Conservation (phyloP, 2,888 invertebrate genomes). For the Rhaphigaster nebulosa region DNA sequence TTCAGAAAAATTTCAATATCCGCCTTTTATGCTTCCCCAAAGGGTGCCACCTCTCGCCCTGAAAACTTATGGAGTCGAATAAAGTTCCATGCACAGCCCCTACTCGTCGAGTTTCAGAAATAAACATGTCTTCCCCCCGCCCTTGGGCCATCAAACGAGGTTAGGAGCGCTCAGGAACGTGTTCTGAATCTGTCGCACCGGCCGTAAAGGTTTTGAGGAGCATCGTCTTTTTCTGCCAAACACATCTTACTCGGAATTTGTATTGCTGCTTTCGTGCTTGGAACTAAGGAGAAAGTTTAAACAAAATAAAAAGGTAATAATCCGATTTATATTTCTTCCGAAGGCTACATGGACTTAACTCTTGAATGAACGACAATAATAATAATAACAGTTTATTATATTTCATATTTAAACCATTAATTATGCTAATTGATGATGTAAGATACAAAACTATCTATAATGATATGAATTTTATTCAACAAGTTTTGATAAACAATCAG, state of each 20-base stretch:
- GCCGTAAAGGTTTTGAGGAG: neutral
- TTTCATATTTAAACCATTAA: too few relatives aligned
- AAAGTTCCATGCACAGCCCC: neutral
- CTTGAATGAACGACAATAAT: too few relatives aligned
- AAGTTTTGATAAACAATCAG: too few relatives aligned
- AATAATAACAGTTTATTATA: too few relatives aligned
- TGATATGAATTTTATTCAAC: too few relatives aligned
- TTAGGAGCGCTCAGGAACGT: neutral
- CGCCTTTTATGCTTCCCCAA: slow-evolving; percentile 3
- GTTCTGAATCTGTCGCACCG: slow-evolving; percentile 3
- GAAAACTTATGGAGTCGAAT: slow-evolving; percentile 34
- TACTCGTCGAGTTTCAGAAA: slow-evolving; percentile 10
- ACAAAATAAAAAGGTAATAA: neutral
- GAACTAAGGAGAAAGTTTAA: neutral
- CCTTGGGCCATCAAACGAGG: neutral
- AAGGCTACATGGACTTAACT: too few relatives aligned
- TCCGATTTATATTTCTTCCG: neutral
- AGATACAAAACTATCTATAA: too few relatives aligned
- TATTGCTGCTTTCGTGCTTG: neutral
- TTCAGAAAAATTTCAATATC: slow-evolving; percentile 35
- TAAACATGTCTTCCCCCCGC: slow-evolving; percentile 5
- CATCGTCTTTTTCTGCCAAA: neutral
- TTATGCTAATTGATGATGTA: too few relatives aligned
- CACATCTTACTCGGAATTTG: neutral
- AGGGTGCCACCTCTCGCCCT: neutral